Evolutionary conservation across 2,113 vertebrate species (phyloP).

Genomic region (Gobius niger): DNA sequence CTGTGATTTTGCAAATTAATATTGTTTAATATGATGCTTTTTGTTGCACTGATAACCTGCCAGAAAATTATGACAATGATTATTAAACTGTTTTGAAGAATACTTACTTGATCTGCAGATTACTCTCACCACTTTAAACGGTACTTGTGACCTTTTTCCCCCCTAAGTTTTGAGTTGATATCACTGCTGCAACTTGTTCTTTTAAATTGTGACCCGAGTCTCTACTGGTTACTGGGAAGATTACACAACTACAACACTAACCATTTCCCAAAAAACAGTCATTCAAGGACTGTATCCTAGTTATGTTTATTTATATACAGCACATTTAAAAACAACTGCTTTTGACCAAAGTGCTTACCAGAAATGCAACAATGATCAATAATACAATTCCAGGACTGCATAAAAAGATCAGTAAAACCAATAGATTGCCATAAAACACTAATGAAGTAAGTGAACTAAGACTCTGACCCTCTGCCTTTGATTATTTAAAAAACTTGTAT

Average conservation of each 20-base stretch:
- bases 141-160: conserved; percentile 18
- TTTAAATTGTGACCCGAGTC: not conserved
- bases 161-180: conserved; percentile 19
- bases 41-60: conserved; percentile 75
- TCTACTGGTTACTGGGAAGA: no score
- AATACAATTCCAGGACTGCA: no score
- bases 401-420: no score
- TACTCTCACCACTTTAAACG: conserved; percentile 49
- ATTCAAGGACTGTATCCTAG: no score
- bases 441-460: no score
- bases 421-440: no score
- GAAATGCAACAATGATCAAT: no score
- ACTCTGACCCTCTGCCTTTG: no score
- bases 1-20: conserved; percentile 28
- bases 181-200: conserved; percentile 57
- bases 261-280: not conserved
- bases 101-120: conserved; percentile 60
- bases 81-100: conserved; percentile 71
- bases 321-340: no score
- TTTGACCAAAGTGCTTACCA: no score
- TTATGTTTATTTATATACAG: no score
- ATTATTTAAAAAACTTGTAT: no score
- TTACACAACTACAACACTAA: not conserved
- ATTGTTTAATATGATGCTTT: conserved; percentile 63
- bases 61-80: conserved; percentile 57